Percentiles rank a stretch among this genome's conserved stretches.
These are phyloP conservation scores for Telmatochromis sp. DNA, from an alignment of 2,113 vertebrate genomes.

Conservation along the genomic window DNA sequence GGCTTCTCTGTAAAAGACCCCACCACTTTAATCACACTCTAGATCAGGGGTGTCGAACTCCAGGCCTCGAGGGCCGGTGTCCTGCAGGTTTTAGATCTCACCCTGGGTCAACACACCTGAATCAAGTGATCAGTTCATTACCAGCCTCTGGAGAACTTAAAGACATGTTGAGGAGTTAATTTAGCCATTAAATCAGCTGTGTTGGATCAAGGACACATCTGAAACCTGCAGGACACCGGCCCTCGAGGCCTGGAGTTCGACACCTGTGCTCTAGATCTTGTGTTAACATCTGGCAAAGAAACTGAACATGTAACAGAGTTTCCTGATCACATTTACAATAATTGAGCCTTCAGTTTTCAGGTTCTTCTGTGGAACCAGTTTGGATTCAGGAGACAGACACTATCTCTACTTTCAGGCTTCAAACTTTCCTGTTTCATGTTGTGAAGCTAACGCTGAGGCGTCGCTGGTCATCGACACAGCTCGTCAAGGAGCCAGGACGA, in stretches of 20 bases:
- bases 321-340: no score
- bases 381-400: no score
- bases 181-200: no score
- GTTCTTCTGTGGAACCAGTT: no score
- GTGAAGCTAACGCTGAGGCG: background rate
- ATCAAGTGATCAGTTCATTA: no score
- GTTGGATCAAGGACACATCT: accelerated
- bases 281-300: background rate
- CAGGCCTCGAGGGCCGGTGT: no score
- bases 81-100: no score
- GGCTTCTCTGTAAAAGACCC: background rate
- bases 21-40: background rate
- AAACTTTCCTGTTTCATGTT: background rate
- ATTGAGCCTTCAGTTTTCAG: no score
- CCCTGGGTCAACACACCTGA: no score
- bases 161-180: accelerated
- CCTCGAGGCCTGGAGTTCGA: no score
- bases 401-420: no score
- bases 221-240: accelerated
- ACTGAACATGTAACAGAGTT: background rate
- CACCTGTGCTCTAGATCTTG: background rate
- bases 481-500: background rate
- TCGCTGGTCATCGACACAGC: background rate
- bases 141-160: no score
- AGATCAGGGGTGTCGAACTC: background rate